phyloP scores from a whole-genome alignment of 1,140 invertebrate genomes.

The Microplitis demolitor region DNA sequence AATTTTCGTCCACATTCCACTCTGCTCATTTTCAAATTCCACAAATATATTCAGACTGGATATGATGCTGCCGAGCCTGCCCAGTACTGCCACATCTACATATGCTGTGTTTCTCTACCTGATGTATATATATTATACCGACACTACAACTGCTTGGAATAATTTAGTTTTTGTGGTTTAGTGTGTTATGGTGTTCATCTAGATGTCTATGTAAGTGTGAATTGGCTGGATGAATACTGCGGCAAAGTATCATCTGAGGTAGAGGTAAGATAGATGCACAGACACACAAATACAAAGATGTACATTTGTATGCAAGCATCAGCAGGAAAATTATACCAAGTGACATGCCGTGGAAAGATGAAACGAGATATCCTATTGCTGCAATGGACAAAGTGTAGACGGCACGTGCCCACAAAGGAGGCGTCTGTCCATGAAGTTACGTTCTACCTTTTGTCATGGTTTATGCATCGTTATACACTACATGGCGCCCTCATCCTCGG shows the following conservation, averaged over 20 bases:
- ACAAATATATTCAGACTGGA: not conserved
- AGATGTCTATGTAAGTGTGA: too few relatives aligned
- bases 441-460: slow-evolving; percentile 6
- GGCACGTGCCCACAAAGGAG: slow-evolving; percentile 19
- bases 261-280: not conserved
- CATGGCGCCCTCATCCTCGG: not conserved
- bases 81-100: too few relatives aligned
- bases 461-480: not conserved
- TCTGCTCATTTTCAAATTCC: slow-evolving; percentile 18
- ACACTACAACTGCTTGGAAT: not conserved
- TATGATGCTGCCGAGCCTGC: too few relatives aligned
- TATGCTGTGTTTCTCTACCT: too few relatives aligned
- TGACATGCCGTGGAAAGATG: slow-evolving; percentile 22
- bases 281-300: too few relatives aligned
- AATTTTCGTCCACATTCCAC: slow-evolving; percentile 22
- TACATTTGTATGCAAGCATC: not conserved
- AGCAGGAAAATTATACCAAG: slow-evolving; percentile 11
- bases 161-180: not conserved
- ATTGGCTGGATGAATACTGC: too few relatives aligned
- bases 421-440: not conserved
- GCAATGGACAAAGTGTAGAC: not conserved
- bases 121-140: too few relatives aligned
- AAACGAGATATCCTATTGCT: slow-evolving; percentile 25
- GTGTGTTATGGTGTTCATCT: not conserved
- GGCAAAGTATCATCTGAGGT: not conserved